Base-by-base conservation (phyloP, 2,888 invertebrate species). In the Griposia aprilina region DNA sequence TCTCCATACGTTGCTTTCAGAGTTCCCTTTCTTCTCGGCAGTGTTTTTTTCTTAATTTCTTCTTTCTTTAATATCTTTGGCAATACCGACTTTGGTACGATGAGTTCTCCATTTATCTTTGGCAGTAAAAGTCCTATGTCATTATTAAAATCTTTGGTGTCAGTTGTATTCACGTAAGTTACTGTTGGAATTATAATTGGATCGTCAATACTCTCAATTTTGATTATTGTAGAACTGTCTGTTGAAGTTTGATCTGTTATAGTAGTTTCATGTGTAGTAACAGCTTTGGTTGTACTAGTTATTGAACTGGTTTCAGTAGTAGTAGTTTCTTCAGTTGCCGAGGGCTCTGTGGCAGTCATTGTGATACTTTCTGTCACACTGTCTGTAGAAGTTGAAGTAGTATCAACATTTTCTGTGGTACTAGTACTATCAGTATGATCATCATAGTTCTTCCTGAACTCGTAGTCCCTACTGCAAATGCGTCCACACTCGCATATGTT, bases 401-500 rank as follows among this genome's bases (percentile, higher is more conserved):
- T 77, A 69, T 87, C 85, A 41, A 76, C 67, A 68, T 60, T 78
- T 70, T 84, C 78, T 30, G 84, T 87, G 48, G 78, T 85, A 36
- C 81, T 87, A 50, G 78, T 86, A 26, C 79, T 69, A 57, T 80
- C 82, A 57, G 72, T 52, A 80, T 87, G 86, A 23, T 86, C 90
- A 13, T 88, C 89, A 74, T 90, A 91, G 86, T 90, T 91, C 83
- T 93, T 96, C 72, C 94, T 93, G 77, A 96, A 95, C 87, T 96
- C 95, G 78, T 95, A 95, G 85, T 96, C 95, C 81, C 95, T 92
- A 74, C 96, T 95, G 79, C 97, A 97, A 85, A 96, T 95, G 4
- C 97, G 93, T 17, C 97, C 97, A 86, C 97, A 97, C 87, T 97
- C 97, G 80, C 97, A 97, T 76, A 97, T 96, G 62, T 97, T 96